Percentiles rank a stretch among this genome's conserved stretches.
Conservation (phyloP, 2,113 vertebrate species). For the Holacanthus passer region DNA sequence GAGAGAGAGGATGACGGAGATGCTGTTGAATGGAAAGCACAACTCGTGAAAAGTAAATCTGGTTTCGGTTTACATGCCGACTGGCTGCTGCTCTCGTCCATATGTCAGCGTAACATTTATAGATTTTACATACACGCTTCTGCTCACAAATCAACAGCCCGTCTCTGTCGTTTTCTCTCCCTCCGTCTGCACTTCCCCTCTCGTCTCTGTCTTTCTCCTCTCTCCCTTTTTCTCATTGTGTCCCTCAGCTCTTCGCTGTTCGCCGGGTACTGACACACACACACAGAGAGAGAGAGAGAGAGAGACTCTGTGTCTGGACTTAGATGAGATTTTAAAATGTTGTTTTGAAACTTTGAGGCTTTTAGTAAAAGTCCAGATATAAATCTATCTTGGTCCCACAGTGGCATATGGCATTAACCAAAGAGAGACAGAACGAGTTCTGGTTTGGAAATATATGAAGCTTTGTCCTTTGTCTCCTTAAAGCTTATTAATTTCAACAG, state of each 20-base stretch:
- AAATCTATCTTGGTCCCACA: conserved; percentile 46
- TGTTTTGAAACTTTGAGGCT: conserved; percentile 66
- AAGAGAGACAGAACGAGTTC: conserved; percentile 13
- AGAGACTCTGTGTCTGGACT: conserved; percentile 49
- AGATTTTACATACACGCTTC: conserved; percentile 57
- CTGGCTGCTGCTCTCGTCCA: conserved; percentile 38
- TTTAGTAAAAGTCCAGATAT: conserved; percentile 65
- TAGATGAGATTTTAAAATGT: conserved; percentile 67
- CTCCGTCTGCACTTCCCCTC: conserved; percentile 5
- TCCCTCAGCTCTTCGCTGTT: conserved; percentile 20
- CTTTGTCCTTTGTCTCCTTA: conserved; percentile 39
- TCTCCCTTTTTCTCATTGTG: conserved; percentile 12
- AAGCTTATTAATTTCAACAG: conserved; percentile 28
- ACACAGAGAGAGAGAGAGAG: not conserved
- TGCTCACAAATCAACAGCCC: conserved; percentile 61
- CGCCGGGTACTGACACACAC: not conserved
- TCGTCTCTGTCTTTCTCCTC: conserved; percentile 6
- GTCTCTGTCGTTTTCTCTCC: conserved; percentile 17
- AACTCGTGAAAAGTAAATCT: conserved; percentile 62
- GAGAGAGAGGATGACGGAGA: conserved; percentile 33
- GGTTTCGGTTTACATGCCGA: conserved; percentile 62
- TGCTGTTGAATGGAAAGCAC: conserved; percentile 37
- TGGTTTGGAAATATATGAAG: conserved; percentile 44
- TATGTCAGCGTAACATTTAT: conserved; percentile 61
- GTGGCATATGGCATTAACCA: conserved; percentile 37